A percentile compares a stretch with the other conserved stretches of the same genome.
Conservation (phyloP, 2,113 vertebrate species). For the Etia nguti region DNA sequence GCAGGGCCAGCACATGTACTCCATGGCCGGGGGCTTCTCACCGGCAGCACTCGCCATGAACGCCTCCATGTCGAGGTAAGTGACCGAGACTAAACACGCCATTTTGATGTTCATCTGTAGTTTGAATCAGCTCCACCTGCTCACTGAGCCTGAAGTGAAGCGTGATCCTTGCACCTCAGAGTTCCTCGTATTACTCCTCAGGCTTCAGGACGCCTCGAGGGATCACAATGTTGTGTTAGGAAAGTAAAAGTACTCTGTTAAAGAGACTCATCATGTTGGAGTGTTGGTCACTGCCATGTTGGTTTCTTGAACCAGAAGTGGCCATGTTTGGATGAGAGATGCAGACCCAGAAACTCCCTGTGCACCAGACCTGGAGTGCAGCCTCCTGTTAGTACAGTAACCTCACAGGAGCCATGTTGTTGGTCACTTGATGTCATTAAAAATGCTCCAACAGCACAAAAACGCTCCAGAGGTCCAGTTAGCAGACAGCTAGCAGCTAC, state of each 20-base stretch:
- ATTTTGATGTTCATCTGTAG: not conserved
- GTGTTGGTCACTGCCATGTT: too few relatives aligned
- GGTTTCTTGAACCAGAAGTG: too few relatives aligned
- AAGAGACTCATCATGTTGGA: too few relatives aligned
- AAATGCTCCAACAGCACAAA: too few relatives aligned
- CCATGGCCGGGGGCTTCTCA: slow-evolving; percentile 85
- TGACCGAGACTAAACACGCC: not conserved
- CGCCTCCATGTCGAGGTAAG: slow-evolving; percentile 92
- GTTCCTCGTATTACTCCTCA: not conserved
- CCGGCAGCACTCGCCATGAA: slow-evolving; percentile 90
- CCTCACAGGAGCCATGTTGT: too few relatives aligned
- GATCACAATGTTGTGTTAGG: not conserved
- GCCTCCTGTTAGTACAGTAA: too few relatives aligned
- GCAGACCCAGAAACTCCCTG: too few relatives aligned
- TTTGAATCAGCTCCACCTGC: not conserved
- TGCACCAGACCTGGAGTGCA: too few relatives aligned
- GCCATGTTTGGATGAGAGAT: too few relatives aligned
- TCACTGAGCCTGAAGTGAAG: not conserved
- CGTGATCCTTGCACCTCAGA: not conserved
- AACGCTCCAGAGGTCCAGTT: too few relatives aligned
- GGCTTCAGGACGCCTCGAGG: not conserved
- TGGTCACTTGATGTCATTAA: too few relatives aligned
- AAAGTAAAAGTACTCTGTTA: not conserved
- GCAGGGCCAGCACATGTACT: slow-evolving; percentile 88
- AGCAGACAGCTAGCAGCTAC: too few relatives aligned